These are phyloP conservation scores for Chrysomela aeneicollis DNA, from an alignment of 2,888 invertebrate species.

Conservation along the genomic window DNA sequence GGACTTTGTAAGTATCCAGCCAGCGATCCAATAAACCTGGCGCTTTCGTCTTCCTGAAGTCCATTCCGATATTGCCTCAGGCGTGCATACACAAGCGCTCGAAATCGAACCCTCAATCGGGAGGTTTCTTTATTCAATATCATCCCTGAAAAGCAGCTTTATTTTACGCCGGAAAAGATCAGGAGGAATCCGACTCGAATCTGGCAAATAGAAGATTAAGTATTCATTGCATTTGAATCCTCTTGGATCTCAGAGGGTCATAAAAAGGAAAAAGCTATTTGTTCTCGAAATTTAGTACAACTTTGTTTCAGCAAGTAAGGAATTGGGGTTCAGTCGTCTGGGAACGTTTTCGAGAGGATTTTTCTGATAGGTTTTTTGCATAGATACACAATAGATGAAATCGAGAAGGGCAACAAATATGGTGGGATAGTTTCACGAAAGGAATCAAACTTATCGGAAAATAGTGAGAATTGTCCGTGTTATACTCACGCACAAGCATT, in stretches of 20 bases:
- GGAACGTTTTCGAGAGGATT: constrained; percentile 15
- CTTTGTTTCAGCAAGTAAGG: constrained; percentile 34
- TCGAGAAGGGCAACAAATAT: not conserved
- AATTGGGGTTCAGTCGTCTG: constrained; percentile 12
- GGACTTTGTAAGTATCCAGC: not conserved
- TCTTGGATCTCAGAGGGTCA: constrained; percentile 38
- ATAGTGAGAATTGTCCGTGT: no score
- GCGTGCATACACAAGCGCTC: constrained; percentile 36
- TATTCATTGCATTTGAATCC: constrained; percentile 50
- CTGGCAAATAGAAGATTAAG: constrained; percentile 51
- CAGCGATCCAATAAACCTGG: not conserved
- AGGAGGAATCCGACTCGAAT: constrained; percentile 49
- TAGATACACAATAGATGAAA: not conserved
- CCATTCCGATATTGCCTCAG: constrained; percentile 25
- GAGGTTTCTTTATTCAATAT: constrained; percentile 39
- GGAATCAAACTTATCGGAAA: no score
- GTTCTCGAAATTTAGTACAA: constrained; percentile 44
- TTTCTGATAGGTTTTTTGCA: constrained; percentile 21
- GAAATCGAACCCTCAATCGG: constrained; percentile 26
- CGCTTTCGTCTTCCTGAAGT: constrained; percentile 11
- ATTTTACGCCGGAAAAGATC: constrained; percentile 46
- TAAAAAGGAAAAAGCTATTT: constrained; percentile 46
- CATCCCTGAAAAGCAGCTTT: constrained; percentile 36
- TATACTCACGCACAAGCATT: no score
- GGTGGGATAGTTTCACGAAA: no score